A percentile compares a stretch with the other conserved stretches of the same genome.
These are phyloP conservation scores for Nemapogon koenigi DNA, from an alignment of 2,888 invertebrate species.

Conservation along the genomic window DNA sequence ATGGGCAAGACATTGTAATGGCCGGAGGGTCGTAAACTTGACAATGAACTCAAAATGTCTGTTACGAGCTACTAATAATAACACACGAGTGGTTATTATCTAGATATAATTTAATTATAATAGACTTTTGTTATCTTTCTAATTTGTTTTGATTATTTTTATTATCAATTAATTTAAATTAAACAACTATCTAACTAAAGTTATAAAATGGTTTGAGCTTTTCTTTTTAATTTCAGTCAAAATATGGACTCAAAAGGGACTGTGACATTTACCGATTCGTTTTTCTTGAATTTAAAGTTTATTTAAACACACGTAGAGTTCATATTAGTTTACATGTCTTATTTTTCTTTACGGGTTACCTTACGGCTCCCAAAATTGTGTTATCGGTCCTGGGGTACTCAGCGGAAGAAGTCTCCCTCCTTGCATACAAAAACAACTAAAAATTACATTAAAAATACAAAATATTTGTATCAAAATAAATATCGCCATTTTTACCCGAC, in stretches of 20 bases:
- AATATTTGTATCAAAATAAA: too few relatives aligned
- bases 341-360: background rate
- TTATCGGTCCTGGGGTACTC: too few relatives aligned
- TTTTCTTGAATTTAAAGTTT: background rate
- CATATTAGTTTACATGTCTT: background rate
- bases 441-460: too few relatives aligned
- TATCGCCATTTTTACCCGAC: too few relatives aligned
- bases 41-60: conserved; percentile 55
- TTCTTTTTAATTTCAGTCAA: background rate
- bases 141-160: too few relatives aligned
- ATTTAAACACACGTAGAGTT: background rate
- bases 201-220: too few relatives aligned
- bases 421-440: too few relatives aligned
- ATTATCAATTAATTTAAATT: too few relatives aligned
- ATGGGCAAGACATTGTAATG: conserved; percentile 18
- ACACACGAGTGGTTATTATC: background rate
- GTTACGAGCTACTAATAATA: too few relatives aligned
- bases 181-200: too few relatives aligned
- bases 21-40: conserved; percentile 23
- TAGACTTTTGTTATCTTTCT: background rate
- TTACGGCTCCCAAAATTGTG: too few relatives aligned
- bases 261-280: background rate
- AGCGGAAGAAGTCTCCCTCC: too few relatives aligned
- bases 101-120: background rate
- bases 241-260: background rate